Percentiles rank a stretch among this genome's conserved stretches.
Evolutionary conservation across 1,140 invertebrate species (phyloP).

Genomic region (Heliconius himera): DNA sequence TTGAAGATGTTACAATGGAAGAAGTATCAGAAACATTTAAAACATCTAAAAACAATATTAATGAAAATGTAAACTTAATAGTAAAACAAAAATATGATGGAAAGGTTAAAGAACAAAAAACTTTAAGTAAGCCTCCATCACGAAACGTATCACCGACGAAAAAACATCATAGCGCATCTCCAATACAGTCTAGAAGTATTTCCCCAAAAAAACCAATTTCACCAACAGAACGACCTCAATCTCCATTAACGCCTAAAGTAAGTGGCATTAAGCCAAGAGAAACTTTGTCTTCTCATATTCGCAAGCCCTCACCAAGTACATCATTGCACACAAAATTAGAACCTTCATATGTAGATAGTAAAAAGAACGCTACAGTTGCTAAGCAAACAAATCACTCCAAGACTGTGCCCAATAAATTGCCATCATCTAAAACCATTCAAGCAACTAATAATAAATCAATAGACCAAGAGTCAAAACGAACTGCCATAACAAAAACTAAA

Average conservation of each 20-base stretch:
- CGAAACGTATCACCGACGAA: constrained; percentile 71
- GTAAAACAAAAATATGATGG: constrained; percentile 44
- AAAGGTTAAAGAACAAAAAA: constrained; percentile 53
- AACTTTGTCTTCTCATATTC: constrained; percentile 45
- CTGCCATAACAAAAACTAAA: constrained; percentile 52
- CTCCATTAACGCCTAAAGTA: constrained; percentile 60
- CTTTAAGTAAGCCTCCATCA: constrained; percentile 53
- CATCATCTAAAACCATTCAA: constrained; percentile 45
- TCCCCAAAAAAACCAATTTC: constrained; percentile 65
- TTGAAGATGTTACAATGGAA: constrained; percentile 37
- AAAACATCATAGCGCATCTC: constrained; percentile 47
- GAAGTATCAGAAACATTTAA: constrained; percentile 36
- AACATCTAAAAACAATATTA: constrained; percentile 25
- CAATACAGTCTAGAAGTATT: constrained; percentile 57
- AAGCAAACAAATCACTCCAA: constrained; percentile 62
- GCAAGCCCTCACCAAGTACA: constrained; percentile 53
- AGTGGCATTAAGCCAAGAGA: constrained; percentile 60
- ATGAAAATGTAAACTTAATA: constrained; percentile 33
- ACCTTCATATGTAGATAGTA: constrained; percentile 55
- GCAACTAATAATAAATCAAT: constrained; percentile 39
- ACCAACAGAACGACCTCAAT: constrained; percentile 58
- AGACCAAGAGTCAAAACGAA: constrained; percentile 53
- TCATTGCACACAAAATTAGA: constrained; percentile 57
- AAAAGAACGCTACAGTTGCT: constrained; percentile 52
- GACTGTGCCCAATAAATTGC: constrained; percentile 13